Evolutionary conservation across 2,888 invertebrate species (phyloP), one percentile per base, ranked within the genome.

Genomic region (Hedya salicella): DNA sequence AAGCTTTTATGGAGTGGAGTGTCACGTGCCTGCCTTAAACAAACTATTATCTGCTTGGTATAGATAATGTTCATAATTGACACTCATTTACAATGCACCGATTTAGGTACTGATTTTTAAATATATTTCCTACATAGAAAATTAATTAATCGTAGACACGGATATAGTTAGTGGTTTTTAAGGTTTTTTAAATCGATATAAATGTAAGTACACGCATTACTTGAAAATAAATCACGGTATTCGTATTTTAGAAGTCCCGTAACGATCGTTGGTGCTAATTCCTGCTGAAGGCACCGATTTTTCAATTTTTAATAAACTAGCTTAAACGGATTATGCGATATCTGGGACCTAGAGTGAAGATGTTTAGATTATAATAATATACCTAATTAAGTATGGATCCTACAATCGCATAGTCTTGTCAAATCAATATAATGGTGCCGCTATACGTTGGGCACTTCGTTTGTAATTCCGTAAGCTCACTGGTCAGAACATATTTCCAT

Each of bases 181-280:
- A 60, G 52, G 48, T 39, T 65, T 65, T 59, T 40, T 52, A 65
- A 59, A 16, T 57, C 13, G 44, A 32, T 13, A 8, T 44, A 59
- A 56, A 4, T 25, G 36, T 57, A 48, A 53, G 16, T 42, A 30
- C 13, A 25, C 49, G 39, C 17, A 11, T 46, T 17, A 25, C 25
- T 25, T 25, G 25, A 25, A n/a, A n/a, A 50, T 46, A 19, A 13
- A 13, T 46, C n/a, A 57, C 30, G 16, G 17, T 42, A 56, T 30
- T 9, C 56, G 42, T 57, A 44, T 57, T 57, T 57, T 57, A 57
- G 42, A 21, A 42, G 30, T n/a, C 32, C 46, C 19, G 13, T 16
- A 40, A 42, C n/a, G 39, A 25, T 49, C 48, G 39, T 48, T 59
- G 59, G 59, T 59, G 48, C 46, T 59, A 59, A 25, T 21, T 57